Conservation (phyloP, 2,888 invertebrate species). For the Leucozona laternaria region DNA sequence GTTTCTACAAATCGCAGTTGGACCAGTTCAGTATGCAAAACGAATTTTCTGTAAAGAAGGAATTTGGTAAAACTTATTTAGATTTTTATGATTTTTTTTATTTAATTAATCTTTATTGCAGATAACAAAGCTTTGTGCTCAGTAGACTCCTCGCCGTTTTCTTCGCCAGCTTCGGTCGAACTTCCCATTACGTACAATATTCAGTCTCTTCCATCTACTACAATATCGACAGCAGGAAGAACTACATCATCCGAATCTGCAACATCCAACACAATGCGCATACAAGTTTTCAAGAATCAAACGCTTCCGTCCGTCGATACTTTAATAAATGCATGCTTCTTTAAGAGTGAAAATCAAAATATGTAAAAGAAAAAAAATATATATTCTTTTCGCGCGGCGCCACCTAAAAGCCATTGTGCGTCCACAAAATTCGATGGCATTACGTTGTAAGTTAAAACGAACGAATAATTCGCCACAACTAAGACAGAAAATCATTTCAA, state of each 20-base stretch:
- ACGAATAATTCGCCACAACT: constrained; percentile 56
- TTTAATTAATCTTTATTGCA: constrained; percentile 68
- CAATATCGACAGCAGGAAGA: constrained; percentile 71
- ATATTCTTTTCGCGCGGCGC: constrained; percentile 9
- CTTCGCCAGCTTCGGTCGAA: constrained; percentile 82
- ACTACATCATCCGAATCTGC: constrained; percentile 46
- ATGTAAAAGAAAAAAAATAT: too few relatives aligned
- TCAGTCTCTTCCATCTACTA: constrained; percentile 54
- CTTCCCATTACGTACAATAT: constrained; percentile 75
- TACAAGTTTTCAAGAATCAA: constrained; percentile 78
- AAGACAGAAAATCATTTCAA: constrained; percentile 73
- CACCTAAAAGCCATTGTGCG: constrained; percentile 31
- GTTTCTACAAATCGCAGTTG: constrained; percentile 80
- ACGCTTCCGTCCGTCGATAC: constrained; percentile 83
- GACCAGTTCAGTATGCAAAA: constrained; percentile 81
- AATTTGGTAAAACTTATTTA: constrained; percentile 79
- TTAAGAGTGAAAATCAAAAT: constrained; percentile 67
- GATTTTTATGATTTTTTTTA: not conserved
- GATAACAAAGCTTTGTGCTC: constrained; percentile 80
- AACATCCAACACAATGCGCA: constrained; percentile 76
- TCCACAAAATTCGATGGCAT: constrained; percentile 29
- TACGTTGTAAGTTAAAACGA: constrained; percentile 10
- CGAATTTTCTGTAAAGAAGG: constrained; percentile 80
- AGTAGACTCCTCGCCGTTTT: constrained; percentile 82
- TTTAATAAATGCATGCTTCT: constrained; percentile 77